Base-by-base conservation (phyloP, 2,888 invertebrate genomes). In the Rotaria sp. region DNA sequence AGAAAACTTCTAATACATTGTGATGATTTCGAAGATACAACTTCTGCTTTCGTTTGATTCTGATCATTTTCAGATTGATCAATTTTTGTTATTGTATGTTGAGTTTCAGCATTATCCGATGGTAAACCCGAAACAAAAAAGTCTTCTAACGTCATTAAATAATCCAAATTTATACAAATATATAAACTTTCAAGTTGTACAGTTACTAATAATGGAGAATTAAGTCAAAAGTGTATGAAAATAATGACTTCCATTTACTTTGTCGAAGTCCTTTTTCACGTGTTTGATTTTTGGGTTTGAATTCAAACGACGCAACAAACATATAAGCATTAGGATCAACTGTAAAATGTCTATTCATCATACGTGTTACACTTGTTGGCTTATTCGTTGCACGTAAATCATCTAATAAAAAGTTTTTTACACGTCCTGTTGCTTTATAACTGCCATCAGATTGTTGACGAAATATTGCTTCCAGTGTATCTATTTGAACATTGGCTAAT, bases 121-220 rank as follows among this genome's bases (percentile, higher is more conserved):
- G n/a, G n/a, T n/a, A n/a, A n/a, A n/a, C n/a, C n/a, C n/a, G n/a
- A n/a, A n/a, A n/a, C n/a, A n/a, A n/a, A n/a, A n/a, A n/a, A 97
- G 88, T 94, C 94, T 2, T 94, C 94, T 57, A 99, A 92, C 90
- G 94, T 94, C 91, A 95, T 93, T 86, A 99, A 91, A 91, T 96
- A 98, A 89, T 97, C 97, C 89, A 97, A 93, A 41, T 96, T 96
- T 48, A 98, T 93, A 88, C 97, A 96, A 88, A 97, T 92, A 89
- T 95, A 95, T 91, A 98, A 95, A 88, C 96, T 95, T 89, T 94
- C 95, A 87, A 98, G 94, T 86, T 94, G 93, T 85, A 96, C 93
- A 89, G 95, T 95, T 88, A 95, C 95, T 95, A 92, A 52, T 93
- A 30, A 7, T 30, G 21, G 13, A 52, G 93, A 93, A 41, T 3